These are phyloP conservation scores for Andricus grossulariae DNA, from an alignment of 1,140 invertebrate species.

Conservation along the genomic window DNA sequence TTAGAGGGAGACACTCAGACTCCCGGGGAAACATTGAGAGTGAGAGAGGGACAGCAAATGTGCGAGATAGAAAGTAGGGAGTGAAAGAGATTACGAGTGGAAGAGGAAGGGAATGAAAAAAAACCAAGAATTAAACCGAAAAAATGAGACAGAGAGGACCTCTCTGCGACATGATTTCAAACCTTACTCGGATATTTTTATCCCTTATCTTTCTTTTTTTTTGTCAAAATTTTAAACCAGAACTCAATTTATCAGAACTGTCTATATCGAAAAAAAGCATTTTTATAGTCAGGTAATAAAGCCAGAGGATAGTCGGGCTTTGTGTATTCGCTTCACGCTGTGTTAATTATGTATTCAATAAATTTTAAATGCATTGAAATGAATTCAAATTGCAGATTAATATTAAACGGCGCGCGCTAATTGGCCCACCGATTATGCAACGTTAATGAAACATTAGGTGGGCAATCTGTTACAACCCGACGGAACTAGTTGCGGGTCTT, in stretches of 20 bases:
- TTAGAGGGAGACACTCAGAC: conserved; percentile 66
- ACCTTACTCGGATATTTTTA: not conserved
- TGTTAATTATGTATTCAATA: conserved; percentile 72
- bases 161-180: not conserved
- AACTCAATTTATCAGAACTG: not conserved
- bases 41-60: conserved; percentile 53
- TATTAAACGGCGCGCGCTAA: conserved; percentile 69
- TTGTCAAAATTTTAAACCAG: not conserved
- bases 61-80: conserved; percentile 65
- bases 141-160: conserved; percentile 14
- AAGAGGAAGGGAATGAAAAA: conserved; percentile 5
- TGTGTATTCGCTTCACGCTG: not conserved
- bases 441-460: conserved; percentile 72
- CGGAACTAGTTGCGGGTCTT: not conserved
- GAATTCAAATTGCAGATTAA: conserved; percentile 74
- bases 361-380: conserved; percentile 73
- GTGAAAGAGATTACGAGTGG: conserved; percentile 56
- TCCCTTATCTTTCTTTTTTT: not conserved
- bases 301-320: not conserved
- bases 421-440: conserved; percentile 68
- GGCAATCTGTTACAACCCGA: conserved; percentile 15
- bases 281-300: not conserved
- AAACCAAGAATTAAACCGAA: not conserved
- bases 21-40: conserved; percentile 49
- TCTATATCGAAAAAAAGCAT: not conserved